These are phyloP conservation scores for Streblospio benedicti DNA, from an alignment of 1,140 invertebrate genomes.

Conservation along the genomic window DNA sequence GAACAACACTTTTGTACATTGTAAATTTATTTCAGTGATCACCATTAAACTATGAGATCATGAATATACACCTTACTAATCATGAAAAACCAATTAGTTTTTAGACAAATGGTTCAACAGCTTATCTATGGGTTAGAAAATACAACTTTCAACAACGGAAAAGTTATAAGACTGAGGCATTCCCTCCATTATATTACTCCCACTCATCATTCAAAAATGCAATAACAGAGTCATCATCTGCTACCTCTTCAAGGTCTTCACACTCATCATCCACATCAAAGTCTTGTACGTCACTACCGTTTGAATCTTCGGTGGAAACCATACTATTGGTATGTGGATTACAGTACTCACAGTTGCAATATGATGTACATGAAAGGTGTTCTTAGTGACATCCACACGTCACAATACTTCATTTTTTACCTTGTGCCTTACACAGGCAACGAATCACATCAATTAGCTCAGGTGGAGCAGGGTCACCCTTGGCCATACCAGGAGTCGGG, in stretches of 20 bases:
- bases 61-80: no score
- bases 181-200: no score
- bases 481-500: not conserved
- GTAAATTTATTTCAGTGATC: no score
- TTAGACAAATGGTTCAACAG: no score
- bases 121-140: no score
- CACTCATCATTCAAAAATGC: no score
- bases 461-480: not conserved
- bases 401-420: not conserved
- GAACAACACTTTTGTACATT: no score
- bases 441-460: not conserved
- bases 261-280: not conserved
- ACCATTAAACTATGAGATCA: no score
- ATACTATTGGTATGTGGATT: not conserved
- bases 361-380: not conserved
- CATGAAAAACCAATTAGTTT: no score
- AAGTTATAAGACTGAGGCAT: no score
- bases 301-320: no score
- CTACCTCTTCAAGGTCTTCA: not conserved
- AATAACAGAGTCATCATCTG: not conserved
- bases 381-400: slow-evolving; percentile 2
- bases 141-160: no score
- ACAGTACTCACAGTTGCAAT: slow-evolving; percentile 4
- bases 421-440: not conserved
- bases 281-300: not conserved